Evolutionary conservation across 2,888 invertebrate species (phyloP).

Genomic region (Plebejus anna): DNA sequence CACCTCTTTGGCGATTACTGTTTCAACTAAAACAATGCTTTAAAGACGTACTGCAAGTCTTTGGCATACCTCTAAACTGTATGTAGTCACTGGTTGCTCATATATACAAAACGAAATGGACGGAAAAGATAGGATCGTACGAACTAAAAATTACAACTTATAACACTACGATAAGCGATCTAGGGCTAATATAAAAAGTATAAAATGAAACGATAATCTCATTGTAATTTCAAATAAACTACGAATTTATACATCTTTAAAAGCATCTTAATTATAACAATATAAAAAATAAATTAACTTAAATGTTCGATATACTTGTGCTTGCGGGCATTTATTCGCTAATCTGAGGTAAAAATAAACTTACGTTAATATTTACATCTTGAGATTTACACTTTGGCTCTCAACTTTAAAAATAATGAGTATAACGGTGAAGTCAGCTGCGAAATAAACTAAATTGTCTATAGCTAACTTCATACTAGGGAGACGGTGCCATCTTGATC

Average conservation of each 20-base stretch:
- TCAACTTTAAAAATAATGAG: conserved; percentile 62
- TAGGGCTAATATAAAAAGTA: conserved; percentile 63
- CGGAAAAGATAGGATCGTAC: conserved; percentile 73
- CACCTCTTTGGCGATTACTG: conserved; percentile 68
- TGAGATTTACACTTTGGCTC: conserved; percentile 68
- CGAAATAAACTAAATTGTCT: conserved; percentile 7
- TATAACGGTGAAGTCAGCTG: conserved; percentile 48
- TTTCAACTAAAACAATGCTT: conserved; percentile 45
- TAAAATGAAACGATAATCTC: conserved; percentile 72
- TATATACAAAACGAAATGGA: conserved; percentile 62
- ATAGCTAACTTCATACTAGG: conserved; percentile 13
- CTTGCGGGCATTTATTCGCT: conserved; percentile 44
- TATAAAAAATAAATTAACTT: conserved; percentile 58
- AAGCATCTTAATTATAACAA: conserved; percentile 50
- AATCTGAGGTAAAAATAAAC: conserved; percentile 65
- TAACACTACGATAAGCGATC: conserved; percentile 39
- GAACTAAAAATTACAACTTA: conserved; percentile 55
- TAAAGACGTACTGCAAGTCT: conserved; percentile 63
- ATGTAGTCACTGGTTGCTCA: conserved; percentile 48
- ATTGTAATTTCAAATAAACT: conserved; percentile 72
- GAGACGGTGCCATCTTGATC: background rate
- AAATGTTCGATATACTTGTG: conserved; percentile 51
- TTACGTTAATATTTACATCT: conserved; percentile 55
- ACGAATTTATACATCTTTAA: conserved; percentile 42
- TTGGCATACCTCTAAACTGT: conserved; percentile 77